These are phyloP conservation scores for Diachasmimorpha longicaudata DNA, from an alignment of 1,140 invertebrate species.

Conservation along the genomic window DNA sequence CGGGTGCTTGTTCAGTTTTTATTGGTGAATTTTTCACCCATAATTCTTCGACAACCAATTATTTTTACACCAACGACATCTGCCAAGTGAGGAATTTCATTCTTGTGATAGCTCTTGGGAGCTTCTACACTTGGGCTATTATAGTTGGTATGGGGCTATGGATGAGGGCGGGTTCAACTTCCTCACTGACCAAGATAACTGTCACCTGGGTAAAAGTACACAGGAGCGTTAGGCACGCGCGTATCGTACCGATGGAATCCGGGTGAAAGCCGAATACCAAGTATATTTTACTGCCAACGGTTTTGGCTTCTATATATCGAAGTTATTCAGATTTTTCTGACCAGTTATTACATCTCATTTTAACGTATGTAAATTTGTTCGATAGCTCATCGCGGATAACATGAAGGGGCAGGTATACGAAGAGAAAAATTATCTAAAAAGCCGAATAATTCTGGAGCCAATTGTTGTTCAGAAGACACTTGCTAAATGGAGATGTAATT, in stretches of 20 bases:
- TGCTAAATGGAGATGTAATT: too few relatives aligned
- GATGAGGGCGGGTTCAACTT: neutral
- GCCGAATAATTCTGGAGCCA: too few relatives aligned
- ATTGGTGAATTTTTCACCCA: neutral
- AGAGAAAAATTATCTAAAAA: too few relatives aligned
- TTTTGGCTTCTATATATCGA: neutral
- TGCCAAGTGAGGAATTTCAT: constrained; percentile 5
- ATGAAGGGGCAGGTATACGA: too few relatives aligned
- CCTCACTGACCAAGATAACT: neutral
- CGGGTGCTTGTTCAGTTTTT: neutral
- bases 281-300: neutral
- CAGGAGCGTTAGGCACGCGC: constrained; percentile 24
- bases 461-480: too few relatives aligned
- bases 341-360: neutral
- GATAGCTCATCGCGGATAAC: too few relatives aligned
- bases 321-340: neutral
- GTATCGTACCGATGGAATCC: constrained; percentile 23
- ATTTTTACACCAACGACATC: neutral
- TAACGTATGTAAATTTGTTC: too few relatives aligned
- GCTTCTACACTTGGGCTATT: neutral
- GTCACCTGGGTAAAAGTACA: constrained; percentile 12
- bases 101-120: neutral
- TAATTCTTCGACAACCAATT: neutral
- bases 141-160: neutral
- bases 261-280: constrained; percentile 27